Percentiles rank a stretch among this genome's conserved stretches.
Conservation (phyloP, 2,797 vertebrate species). For the Chelmon rostratus region DNA sequence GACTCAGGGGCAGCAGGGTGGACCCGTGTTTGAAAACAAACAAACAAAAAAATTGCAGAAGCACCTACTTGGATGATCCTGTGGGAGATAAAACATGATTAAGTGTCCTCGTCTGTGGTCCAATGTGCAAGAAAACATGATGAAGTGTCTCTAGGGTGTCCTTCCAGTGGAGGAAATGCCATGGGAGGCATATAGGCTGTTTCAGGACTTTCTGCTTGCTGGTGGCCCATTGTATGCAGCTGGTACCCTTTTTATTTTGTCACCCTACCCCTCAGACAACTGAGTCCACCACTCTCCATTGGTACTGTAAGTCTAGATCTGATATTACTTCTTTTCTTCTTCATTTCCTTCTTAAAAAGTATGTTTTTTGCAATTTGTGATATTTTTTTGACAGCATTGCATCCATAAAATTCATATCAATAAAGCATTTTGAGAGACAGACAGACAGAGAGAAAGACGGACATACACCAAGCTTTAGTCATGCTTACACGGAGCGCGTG, state of each 20-base stretch:
- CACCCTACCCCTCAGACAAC: neutral
- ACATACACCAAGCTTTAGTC: constrained; percentile 14
- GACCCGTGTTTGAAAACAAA: neutral
- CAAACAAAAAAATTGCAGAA: neutral
- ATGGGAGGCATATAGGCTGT: neutral
- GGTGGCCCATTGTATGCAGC: neutral
- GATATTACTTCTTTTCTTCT: too few species aligned
- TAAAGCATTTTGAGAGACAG: neutral
- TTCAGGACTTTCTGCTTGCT: neutral
- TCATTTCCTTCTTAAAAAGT: too few species aligned
- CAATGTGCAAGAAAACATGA: neutral
- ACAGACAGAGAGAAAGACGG: constrained; percentile 43
- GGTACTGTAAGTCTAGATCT: neutral
- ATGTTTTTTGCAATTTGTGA: too few species aligned
- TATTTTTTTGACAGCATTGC: too few species aligned
- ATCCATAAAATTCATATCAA: neutral
- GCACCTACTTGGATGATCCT: neutral
- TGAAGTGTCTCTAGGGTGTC: neutral
- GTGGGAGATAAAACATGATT: neutral
- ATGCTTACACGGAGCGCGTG: neutral
- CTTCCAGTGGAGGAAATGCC: too few species aligned
- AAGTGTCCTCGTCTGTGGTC: neutral
- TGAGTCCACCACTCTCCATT: neutral
- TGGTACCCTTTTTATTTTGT: neutral
- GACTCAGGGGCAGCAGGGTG: neutral